Conservation (phyloP, 1,140 invertebrate genomes). For the Leptinotarsa lineolata region DNA sequence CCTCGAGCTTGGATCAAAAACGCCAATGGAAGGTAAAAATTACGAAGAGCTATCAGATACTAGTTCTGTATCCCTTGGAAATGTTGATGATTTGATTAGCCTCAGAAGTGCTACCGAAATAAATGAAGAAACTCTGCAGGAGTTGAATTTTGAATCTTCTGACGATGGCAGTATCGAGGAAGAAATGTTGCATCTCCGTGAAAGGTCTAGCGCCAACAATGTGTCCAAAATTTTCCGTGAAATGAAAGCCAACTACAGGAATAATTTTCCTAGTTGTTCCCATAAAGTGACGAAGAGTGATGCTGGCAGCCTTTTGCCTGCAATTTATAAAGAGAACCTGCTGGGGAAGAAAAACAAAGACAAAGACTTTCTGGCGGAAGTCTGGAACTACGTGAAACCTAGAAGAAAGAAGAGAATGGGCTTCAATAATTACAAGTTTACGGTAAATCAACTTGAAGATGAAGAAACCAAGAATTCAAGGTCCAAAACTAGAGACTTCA, state of each 20-base stretch:
- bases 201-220: slow-evolving; percentile 21
- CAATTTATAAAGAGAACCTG: slow-evolving; percentile 43
- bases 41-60: slow-evolving; percentile 30
- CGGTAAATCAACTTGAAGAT: slow-evolving; percentile 41
- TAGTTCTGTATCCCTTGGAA: slow-evolving; percentile 42
- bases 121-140: slow-evolving; percentile 1
- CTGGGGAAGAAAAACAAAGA: slow-evolving; percentile 28
- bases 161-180: slow-evolving; percentile 20
- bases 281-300: slow-evolving; percentile 1
- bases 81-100: slow-evolving; percentile 50
- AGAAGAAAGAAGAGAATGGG: slow-evolving; percentile 31
- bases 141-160: slow-evolving; percentile 5
- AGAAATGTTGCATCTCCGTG: neutral
- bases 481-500: neutral
- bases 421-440: slow-evolving; percentile 42
- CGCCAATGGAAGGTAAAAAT: slow-evolving; percentile 1
- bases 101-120: slow-evolving; percentile 30
- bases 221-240: slow-evolving; percentile 40
- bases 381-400: slow-evolving; percentile 43
- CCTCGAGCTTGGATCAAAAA: slow-evolving; percentile 36
- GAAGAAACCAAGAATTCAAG: neutral
- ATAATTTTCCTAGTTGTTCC: slow-evolving; percentile 40
- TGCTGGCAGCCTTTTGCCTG: slow-evolving; percentile 23
- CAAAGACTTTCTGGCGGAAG: slow-evolving; percentile 27
- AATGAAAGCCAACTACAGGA: slow-evolving; percentile 48